Conservation (phyloP, 2,888 invertebrate species). For the Branchellion lobata region DNA sequence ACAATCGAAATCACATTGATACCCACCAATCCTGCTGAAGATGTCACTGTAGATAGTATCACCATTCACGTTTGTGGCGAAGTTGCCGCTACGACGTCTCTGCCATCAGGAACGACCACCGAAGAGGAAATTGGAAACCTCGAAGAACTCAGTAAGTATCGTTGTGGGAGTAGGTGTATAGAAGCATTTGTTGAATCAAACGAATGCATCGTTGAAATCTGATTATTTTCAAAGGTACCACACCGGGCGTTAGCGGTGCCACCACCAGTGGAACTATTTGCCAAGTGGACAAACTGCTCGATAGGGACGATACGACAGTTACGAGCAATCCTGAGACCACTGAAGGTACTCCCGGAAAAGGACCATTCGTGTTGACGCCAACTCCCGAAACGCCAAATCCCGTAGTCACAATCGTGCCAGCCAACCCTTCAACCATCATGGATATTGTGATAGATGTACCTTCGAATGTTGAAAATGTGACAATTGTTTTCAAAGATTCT, state of each 20-base stretch:
- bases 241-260: not conserved
- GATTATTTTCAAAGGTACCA: too few relatives aligned
- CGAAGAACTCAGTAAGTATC: too few relatives aligned
- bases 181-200: too few relatives aligned
- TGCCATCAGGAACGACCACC: too few relatives aligned
- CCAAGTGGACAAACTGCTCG: not conserved
- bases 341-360: not conserved
- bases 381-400: not conserved
- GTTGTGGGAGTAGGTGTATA: too few relatives aligned
- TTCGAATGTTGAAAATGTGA: not conserved
- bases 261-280: not conserved
- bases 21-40: too few relatives aligned
- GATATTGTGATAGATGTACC: not conserved
- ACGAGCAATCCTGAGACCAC: not conserved
- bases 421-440: not conserved
- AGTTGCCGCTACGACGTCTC: too few relatives aligned
- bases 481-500: not conserved
- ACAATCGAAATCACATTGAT: too few relatives aligned
- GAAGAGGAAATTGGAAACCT: too few relatives aligned
- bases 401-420: not conserved
- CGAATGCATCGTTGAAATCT: too few relatives aligned
- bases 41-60: too few relatives aligned
- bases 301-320: not conserved
- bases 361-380: not conserved
- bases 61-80: too few relatives aligned